Evolutionary conservation across 2,797 vertebrate species (phyloP).

Genomic region (Limosa lapponica): DNA sequence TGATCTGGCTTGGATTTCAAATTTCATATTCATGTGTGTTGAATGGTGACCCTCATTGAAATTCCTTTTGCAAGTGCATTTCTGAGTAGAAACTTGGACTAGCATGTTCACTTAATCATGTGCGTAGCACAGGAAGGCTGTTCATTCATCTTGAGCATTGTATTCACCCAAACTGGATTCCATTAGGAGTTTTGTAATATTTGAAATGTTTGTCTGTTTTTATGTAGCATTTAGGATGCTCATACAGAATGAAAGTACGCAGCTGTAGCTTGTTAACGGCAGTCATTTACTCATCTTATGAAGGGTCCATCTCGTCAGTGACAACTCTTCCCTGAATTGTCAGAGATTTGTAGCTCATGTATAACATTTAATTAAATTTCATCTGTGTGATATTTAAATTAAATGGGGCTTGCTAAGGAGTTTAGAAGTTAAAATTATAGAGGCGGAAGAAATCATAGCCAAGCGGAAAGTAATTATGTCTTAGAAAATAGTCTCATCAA

Average conservation of each 20-base stretch:
- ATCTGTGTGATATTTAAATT: background rate
- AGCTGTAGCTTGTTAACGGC: background rate
- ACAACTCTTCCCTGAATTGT: background rate
- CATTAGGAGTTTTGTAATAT: background rate
- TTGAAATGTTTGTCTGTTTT: background rate
- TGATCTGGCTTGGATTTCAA: background rate
- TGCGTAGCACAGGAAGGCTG: background rate
- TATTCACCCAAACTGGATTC: background rate
- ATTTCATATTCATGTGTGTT: background rate
- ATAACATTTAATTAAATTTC: background rate
- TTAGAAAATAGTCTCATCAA: background rate
- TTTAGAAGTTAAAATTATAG: background rate
- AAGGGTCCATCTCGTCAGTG: background rate
- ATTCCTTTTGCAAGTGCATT: background rate
- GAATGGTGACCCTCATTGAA: background rate
- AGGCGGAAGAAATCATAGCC: background rate
- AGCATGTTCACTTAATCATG: background rate
- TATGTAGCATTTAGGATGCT: background rate
- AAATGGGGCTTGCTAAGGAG: background rate
- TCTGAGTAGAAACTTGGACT: background rate
- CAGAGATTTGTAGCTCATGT: background rate
- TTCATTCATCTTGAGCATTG: background rate
- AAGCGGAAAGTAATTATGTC: background rate
- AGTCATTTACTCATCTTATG: background rate
- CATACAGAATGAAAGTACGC: background rate